phyloP scores from a whole-genome alignment of 2,113 vertebrate species.

The Felis catus region F.catus_Fca126_mat1.0 CM031420.1:20728501-20729000 shows the following conservation, averaged over 20 bases:
- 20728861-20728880: not conserved
- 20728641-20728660: not conserved
- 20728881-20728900: not conserved
- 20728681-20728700: not conserved
- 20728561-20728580: not conserved
- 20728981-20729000: not conserved
- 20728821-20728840: not conserved
- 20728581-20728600: not conserved
- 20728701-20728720: not conserved
- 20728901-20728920: not conserved
- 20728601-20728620: not conserved
- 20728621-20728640: not conserved
- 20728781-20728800: not conserved
- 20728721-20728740: accelerated
- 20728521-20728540: not conserved
- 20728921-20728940: not conserved
- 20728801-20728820: not conserved
- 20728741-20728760: not conserved
- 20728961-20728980: not conserved
- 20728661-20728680: not conserved
- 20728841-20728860: not conserved
- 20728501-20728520: not conserved
- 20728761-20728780: not conserved
- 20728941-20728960: not conserved
- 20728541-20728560: not conserved